Percentiles rank a stretch among this genome's conserved stretches.
Evolutionary conservation across 2,888 invertebrate genomes (phyloP).

Genomic region (Congeria kusceri): DNA sequence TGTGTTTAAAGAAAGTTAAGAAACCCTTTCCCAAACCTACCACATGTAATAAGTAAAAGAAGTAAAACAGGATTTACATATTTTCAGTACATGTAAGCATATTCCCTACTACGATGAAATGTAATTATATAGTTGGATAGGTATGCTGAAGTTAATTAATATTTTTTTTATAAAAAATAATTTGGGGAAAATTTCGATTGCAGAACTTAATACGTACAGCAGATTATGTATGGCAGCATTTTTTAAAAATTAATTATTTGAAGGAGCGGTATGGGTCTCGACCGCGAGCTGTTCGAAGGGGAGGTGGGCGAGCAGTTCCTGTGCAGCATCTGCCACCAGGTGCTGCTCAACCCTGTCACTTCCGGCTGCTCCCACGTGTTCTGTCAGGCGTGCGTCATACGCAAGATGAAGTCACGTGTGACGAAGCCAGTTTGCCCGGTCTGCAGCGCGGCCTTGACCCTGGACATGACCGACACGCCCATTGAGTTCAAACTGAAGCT

Average conservation of each 20-base stretch:
- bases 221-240: no score
- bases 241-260: not conserved
- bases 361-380: constrained; percentile 72
- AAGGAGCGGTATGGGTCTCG: constrained; percentile 69
- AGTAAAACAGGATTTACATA: no score
- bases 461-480: constrained; percentile 57
- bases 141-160: no score
- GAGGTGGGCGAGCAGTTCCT: constrained; percentile 66
- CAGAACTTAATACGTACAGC: no score
- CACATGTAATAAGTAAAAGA: no score
- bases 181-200: no score
- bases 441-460: constrained; percentile 61
- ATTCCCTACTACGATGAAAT: no score
- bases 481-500: constrained; percentile 69
- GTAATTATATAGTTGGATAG: no score
- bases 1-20: no score
- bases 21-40: no score
- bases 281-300: constrained; percentile 66
- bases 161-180: no score
- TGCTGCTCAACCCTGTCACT: constrained; percentile 74
- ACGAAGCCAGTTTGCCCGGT: constrained; percentile 62
- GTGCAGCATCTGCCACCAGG: constrained; percentile 70
- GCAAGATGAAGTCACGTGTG: constrained; percentile 50
- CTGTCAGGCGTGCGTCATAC: constrained; percentile 69
- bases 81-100: no score